A percentile compares a stretch with the other conserved stretches of the same genome.
These are phyloP conservation scores for Girardia tigrina DNA, from an alignment of 2,888 invertebrate genomes.

Conservation along the genomic window DNA sequence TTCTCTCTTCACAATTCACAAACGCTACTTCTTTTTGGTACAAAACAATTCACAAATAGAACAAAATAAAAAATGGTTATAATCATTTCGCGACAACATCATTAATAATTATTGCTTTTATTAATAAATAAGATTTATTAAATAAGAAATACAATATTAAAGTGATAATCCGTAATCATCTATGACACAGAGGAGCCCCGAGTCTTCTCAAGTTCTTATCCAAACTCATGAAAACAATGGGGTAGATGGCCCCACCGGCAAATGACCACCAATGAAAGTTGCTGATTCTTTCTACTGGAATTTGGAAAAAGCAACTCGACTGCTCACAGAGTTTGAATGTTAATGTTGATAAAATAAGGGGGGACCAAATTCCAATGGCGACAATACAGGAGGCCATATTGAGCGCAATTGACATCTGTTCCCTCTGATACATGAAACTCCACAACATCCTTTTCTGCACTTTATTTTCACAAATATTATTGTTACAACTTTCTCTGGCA, in stretches of 20 bases:
- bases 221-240: not conserved
- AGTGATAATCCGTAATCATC: too few species aligned
- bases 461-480: not conserved
- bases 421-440: slow-evolving; percentile 32
- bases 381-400: slow-evolving; percentile 33
- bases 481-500: not conserved
- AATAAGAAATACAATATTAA: too few species aligned
- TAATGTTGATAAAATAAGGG: slow-evolving; percentile 32
- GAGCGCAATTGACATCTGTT: slow-evolving; percentile 32
- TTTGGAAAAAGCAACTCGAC: slow-evolving; percentile 25
- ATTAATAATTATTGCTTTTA: too few species aligned
- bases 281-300: slow-evolving; percentile 27
- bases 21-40: too few species aligned
- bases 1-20: too few species aligned
- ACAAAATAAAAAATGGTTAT: too few species aligned
- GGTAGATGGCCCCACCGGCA: slow-evolving; percentile 28
- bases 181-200: slow-evolving; percentile 16
- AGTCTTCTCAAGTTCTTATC: not conserved
- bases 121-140: too few species aligned
- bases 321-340: slow-evolving; percentile 30
- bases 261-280: slow-evolving; percentile 39
- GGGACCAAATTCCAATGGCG: slow-evolving; percentile 33
- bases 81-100: too few species aligned
- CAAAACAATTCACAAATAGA: too few species aligned
- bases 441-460: slow-evolving; percentile 20